Conservation (phyloP, 1,140 invertebrate species). For the Belonocnema kinseyi region DNA sequence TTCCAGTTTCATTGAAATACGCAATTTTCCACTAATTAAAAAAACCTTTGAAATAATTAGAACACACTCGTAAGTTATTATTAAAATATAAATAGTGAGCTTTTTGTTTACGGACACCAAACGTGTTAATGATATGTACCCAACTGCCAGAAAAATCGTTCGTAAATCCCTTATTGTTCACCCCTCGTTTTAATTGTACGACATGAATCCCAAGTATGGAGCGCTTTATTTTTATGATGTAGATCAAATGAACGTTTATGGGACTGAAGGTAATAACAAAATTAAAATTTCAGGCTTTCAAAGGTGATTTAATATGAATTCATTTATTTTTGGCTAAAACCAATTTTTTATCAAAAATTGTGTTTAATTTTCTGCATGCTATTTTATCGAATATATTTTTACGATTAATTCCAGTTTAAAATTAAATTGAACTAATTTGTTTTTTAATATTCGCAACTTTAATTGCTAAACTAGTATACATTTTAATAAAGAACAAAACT, state of each 20-base stretch:
- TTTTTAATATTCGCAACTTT: no score
- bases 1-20: not conserved
- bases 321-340: no score
- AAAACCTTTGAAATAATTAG: conserved; percentile 5
- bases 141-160: not conserved
- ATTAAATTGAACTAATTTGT: no score
- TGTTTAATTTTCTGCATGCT: no score
- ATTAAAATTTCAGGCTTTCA: no score
- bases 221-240: not conserved
- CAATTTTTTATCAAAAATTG: no score
- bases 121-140: not conserved
- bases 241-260: not conserved
- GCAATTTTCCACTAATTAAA: not conserved
- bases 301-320: no score
- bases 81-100: conserved; percentile 12
- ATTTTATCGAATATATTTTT: no score
- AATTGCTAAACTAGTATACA: no score
- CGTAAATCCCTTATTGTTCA: not conserved
- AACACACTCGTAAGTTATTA: conserved; percentile 1
- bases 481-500: no score
- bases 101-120: conserved; percentile 16
- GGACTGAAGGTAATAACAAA: no score
- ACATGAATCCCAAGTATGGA: not conserved
- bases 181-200: not conserved
- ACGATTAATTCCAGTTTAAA: no score